phyloP scores from a whole-genome alignment of 2,888 invertebrate species.

The Callyntrura sp. region DNA sequence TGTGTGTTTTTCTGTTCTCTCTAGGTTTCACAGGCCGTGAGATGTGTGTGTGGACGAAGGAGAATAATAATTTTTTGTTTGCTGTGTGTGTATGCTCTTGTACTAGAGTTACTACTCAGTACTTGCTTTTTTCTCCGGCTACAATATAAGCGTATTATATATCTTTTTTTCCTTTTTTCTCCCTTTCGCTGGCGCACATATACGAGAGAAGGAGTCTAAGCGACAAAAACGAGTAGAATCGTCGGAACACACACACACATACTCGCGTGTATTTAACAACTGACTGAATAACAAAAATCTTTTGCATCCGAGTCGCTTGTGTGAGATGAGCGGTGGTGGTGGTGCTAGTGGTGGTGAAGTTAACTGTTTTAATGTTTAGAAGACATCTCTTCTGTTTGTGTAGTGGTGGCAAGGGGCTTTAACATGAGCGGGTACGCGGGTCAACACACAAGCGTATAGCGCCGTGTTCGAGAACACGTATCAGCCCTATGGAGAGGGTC shows the following conservation, averaged over 20 bases:
- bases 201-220: background rate
- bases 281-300: slow-evolving; percentile 60
- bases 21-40: background rate
- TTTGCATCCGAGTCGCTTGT: slow-evolving; percentile 16
- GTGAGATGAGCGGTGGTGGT: slow-evolving; percentile 53
- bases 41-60: background rate
- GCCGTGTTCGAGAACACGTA: slow-evolving; percentile 48
- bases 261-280: slow-evolving; percentile 56
- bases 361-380: background rate
- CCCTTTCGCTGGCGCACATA: slow-evolving; percentile 29
- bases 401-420: background rate
- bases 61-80: slow-evolving; percentile 8
- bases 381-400: background rate
- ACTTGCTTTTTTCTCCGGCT: background rate
- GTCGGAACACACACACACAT: slow-evolving; percentile 50
- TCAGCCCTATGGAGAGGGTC: slow-evolving; percentile 65
- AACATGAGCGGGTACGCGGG: slow-evolving; percentile 9
- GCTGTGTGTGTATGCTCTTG: background rate
- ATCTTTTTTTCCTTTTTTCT: background rate
- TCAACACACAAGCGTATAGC: background rate
- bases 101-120: background rate
- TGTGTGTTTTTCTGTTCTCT: slow-evolving; percentile 23
- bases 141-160: background rate
- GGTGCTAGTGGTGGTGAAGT: slow-evolving; percentile 24
- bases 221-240: slow-evolving; percentile 28